A percentile compares a stretch with the other conserved stretches of the same genome.
Conservation (phyloP, 2,797 vertebrate genomes). For the Heterohyrax brucei region DNA sequence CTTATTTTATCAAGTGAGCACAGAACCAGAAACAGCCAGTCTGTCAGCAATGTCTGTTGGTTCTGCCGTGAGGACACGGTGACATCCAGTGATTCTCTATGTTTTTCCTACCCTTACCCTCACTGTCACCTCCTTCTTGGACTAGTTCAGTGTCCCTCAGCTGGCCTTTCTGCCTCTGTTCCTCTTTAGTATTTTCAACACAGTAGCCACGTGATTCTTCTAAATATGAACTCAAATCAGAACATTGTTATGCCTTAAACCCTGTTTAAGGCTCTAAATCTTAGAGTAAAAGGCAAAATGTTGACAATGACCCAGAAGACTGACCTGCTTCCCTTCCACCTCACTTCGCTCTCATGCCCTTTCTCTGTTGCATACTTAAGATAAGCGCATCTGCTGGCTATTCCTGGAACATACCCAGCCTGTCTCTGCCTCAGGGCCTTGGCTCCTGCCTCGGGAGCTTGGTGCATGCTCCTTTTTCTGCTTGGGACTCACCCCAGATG, state of each 20-base stretch:
- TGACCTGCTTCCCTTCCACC: fast-evolving
- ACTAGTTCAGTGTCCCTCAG: neutral
- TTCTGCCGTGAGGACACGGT: neutral
- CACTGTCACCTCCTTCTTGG: neutral
- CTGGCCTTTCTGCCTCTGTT: neutral
- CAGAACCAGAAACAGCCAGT: neutral
- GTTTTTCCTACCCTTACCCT: neutral
- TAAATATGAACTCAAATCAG: neutral
- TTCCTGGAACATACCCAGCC: neutral
- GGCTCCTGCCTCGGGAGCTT: neutral
- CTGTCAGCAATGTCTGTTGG: neutral
- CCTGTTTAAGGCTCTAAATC: too few relatives aligned
- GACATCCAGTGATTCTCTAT: fast-evolving
- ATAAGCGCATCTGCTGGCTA: neutral
- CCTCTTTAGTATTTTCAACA: neutral
- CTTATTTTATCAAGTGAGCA: neutral
- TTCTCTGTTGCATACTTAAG: neutral
- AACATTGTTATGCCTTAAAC: neutral
- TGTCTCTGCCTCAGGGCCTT: neutral
- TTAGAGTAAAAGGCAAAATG: neutral
- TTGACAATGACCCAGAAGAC: neutral
- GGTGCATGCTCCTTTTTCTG: neutral
- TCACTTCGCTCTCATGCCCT: neutral
- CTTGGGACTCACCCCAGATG: neutral
- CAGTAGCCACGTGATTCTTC: neutral